Evolutionary conservation across 2,113 vertebrate species (phyloP), one percentile per base, ranked within the genome.

Genomic region (Nerophis lumbriciformis): DNA sequence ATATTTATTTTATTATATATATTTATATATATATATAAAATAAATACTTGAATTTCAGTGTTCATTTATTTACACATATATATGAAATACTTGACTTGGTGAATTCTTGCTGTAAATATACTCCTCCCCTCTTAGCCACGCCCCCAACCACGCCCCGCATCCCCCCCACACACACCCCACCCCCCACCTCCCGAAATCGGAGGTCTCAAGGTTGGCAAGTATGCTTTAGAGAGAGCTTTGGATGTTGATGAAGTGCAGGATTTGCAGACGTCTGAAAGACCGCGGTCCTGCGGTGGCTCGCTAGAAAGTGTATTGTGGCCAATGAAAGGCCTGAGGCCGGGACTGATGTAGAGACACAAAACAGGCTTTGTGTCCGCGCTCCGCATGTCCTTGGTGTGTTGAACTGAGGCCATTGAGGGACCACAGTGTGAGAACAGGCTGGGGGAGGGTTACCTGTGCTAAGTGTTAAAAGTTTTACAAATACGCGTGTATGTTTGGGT

Each of bases 321-420:
- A 3, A 55, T 86, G 79, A 86, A 85, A 80, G 66, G 76, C 75
- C 86, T 85, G 87, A 89, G 88, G 83, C 83, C 79, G 80, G 81
- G 81, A 75, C 80, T 78, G 79, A 89, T 85, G 84, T 81, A 68
- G 54, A 50, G 71, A 79, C 77, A 89, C 85, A 89, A 89, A 88
- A 68, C 66, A 14, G 70, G 74, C 83, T 90, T 89, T 91, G 87
- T 88, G 73, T 75, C 75, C 60, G 47, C 10, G 63, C 75, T 66
- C 76, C 67, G 50, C 65, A 19, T 76, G 71, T 70, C 81, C 80
- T 81, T 80, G 85, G 80, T 77, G 68, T 68, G 66, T 65, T 64
- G 59, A 38, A 45, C 35, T 71, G 65, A 68, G 69, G 59, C 75
- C 81, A 71, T 68, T 88, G 71, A 88, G 62, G 64, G 21, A 35